Base-by-base conservation (phyloP, 2,113 vertebrate genomes). In the Oreotrochilus melanogaster region DNA sequence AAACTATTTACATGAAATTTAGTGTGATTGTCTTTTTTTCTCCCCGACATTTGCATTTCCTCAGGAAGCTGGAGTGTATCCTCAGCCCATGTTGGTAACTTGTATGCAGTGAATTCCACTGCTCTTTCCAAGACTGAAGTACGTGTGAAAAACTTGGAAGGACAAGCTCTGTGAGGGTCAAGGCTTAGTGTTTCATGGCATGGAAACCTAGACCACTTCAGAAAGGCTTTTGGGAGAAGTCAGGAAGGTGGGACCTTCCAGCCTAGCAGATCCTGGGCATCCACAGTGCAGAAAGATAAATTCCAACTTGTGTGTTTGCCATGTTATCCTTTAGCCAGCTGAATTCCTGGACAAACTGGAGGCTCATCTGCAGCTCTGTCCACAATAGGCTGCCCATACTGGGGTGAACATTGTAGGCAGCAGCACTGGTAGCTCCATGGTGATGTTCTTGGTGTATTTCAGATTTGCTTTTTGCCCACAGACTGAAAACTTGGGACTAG, bases 1-100 rank as follows among this genome's bases (percentile, higher is more conserved):
- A 96, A 97, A 95, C 50, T 95, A 94, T 97, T 96, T 97, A 96
- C 94, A 95, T 93, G 89, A 97, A 93, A 78, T 47, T 56, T 48
- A 10, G 35, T 23, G 42, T 86, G 48, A 42, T 76, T 92, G 71
- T 85, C 48, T 81, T 78, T 75, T 33, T 33, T 14, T 16, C 6
- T 17, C 23, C 7, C 10, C 8, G 1, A 22, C 61, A 30, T 31
- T 69, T 75, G 12, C 30, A 22, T 83, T 88, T 65, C 30, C 28
- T 42, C 62, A 57, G 33, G 57, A 71, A 84, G 66, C 62, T 89
- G 58, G 43, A 79, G 11, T 18, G 10, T 14, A 42, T 35, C 35
- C 15, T 73, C 54, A 62, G 30, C 57, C 65, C 35, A 42, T 58
- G 47, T 8, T 74, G 71, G 64, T 47, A 53, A 27, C 27, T 42